Evolutionary conservation across 2,888 invertebrate genomes (phyloP).

Genomic region (Zygothrica quintamaculata): DNA sequence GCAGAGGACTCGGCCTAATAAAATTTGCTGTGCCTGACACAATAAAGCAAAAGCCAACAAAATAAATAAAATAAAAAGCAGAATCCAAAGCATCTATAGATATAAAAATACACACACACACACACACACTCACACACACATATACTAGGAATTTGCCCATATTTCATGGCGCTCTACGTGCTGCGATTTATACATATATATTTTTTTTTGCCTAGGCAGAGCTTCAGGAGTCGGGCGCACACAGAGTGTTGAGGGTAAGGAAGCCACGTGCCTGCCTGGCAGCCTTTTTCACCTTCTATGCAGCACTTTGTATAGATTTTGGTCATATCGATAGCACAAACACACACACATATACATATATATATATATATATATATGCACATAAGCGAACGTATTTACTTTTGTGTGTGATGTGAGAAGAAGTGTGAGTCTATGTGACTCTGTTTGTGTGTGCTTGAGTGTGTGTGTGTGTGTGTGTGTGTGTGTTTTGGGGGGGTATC

Average conservation of each 20-base stretch:
- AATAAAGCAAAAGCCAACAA: conserved; percentile 53
- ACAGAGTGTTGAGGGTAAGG: too few relatives aligned
- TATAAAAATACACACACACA: conserved; percentile 11
- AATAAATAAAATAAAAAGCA: conserved; percentile 58
- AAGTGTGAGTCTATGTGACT: too few relatives aligned
- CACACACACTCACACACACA: not conserved
- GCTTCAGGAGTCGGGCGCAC: not conserved
- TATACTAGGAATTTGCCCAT: conserved; percentile 48
- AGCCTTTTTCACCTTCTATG: conserved; percentile 36
- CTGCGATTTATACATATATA: conserved; percentile 49
- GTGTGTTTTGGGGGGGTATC: too few relatives aligned
- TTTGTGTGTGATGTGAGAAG: conserved; percentile 29
- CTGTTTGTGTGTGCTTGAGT: too few relatives aligned
- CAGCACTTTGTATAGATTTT: conserved; percentile 68
- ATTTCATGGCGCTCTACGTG: conserved; percentile 57
- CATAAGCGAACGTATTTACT: conserved; percentile 43
- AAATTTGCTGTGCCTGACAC: conserved; percentile 64
- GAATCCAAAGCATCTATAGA: not conserved
- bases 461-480: too few relatives aligned
- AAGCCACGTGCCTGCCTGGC: conserved; percentile 28
- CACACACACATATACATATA: conserved; percentile 16
- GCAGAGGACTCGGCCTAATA: conserved; percentile 67
- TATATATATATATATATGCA: conserved; percentile 9
- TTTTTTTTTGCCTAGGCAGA: conserved; percentile 22
- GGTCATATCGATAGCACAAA: conserved; percentile 69